These are phyloP conservation scores for Anodontia alba DNA, from an alignment of 2,888 invertebrate genomes.

Conservation along the genomic window DNA sequence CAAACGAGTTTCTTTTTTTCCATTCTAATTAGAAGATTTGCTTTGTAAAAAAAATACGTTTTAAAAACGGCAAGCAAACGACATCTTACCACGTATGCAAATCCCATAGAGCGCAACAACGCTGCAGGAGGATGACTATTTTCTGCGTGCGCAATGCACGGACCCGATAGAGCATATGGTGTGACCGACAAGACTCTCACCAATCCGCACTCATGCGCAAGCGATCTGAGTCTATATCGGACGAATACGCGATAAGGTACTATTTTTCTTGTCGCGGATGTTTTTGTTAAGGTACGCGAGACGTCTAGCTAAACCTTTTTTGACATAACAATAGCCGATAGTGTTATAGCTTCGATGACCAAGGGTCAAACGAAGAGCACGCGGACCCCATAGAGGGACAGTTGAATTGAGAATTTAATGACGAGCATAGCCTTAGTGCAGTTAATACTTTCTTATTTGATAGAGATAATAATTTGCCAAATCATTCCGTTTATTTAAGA, in stretches of 20 bases:
- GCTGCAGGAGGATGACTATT: too few relatives aligned
- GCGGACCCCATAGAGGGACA: background rate
- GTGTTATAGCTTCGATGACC: background rate
- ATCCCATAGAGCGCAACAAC: too few relatives aligned
- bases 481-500: background rate
- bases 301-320: slow-evolving; percentile 9
- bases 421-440: slow-evolving; percentile 4
- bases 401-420: slow-evolving; percentile 12
- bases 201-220: too few relatives aligned
- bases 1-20: background rate
- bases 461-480: slow-evolving; percentile 4
- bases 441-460: slow-evolving; percentile 12
- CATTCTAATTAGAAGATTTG: slow-evolving; percentile 14
- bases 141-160: too few relatives aligned
- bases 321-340: slow-evolving; percentile 10
- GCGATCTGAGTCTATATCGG: too few relatives aligned
- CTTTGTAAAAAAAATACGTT: background rate
- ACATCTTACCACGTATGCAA: too few relatives aligned
- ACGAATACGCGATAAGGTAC: too few relatives aligned
- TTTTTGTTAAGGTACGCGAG: background rate
- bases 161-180: too few relatives aligned
- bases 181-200: too few relatives aligned
- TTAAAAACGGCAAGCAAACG: too few relatives aligned
- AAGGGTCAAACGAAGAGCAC: slow-evolving; percentile 1
- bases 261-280: too few relatives aligned